Evolutionary conservation across 2,113 vertebrate species (phyloP).

Genomic region (Sigmodon hispidus): DNA sequence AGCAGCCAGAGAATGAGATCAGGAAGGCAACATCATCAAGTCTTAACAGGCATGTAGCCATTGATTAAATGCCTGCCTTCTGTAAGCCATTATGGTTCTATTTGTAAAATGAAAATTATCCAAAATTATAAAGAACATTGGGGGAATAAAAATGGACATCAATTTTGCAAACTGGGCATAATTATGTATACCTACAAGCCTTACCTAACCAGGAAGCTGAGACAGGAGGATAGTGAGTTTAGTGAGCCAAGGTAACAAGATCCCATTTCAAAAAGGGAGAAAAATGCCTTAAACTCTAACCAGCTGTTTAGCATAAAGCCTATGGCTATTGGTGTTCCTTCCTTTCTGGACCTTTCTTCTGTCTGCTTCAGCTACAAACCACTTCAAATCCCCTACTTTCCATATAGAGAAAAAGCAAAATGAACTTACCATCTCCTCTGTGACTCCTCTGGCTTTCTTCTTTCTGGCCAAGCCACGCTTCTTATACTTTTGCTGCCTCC

Average conservation of each 20-base stretch:
- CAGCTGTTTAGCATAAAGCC: background rate
- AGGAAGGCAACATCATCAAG: no score
- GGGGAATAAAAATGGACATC: background rate
- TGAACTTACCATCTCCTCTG: slow-evolving; percentile 76
- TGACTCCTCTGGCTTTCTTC: background rate
- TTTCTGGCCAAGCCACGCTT: background rate
- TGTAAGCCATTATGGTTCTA: accelerated
- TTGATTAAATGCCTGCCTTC: background rate
- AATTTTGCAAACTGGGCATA: background rate
- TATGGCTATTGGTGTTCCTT: accelerated
- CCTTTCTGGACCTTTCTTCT: background rate
- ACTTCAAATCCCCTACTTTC: background rate
- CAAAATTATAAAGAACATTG: no score
- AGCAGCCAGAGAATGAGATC: no score
- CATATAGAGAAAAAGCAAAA: slow-evolving; percentile 45
- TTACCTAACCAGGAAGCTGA: background rate
- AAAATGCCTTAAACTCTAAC: background rate
- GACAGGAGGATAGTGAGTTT: background rate
- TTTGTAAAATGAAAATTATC: background rate
- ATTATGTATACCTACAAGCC: background rate
- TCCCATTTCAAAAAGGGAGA: background rate
- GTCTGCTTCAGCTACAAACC: background rate
- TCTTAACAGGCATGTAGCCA: background rate
- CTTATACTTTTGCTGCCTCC: slow-evolving; percentile 54
- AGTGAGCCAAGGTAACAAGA: background rate